Conservation (phyloP, 2,113 vertebrate species). For the Limanda limanda region DNA sequence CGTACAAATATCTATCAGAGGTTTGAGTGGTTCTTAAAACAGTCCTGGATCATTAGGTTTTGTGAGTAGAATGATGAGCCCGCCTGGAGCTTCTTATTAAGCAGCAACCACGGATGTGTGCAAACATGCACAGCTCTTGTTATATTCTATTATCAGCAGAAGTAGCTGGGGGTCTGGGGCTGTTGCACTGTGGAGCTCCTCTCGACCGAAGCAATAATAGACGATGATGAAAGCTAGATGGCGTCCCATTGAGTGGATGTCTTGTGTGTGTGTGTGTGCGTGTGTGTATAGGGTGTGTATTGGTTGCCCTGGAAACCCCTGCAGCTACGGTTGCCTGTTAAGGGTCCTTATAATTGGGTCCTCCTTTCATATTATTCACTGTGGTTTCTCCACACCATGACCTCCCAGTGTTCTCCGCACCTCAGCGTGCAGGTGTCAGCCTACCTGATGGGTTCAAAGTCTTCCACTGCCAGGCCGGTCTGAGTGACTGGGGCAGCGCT, state of each 20-base stretch:
- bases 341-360: constrained; percentile 83
- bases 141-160: constrained; percentile 63
- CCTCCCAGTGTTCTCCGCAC: constrained; percentile 57
- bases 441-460: constrained; percentile 79
- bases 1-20: neutral
- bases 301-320: constrained; percentile 79
- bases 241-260: constrained; percentile 63
- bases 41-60: neutral
- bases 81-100: constrained; percentile 38
- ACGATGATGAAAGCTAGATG: constrained; percentile 77
- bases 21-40: neutral
- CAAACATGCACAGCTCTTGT: constrained; percentile 51
- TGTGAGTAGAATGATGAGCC: constrained; percentile 29
- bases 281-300: constrained; percentile 54
- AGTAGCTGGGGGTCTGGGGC: constrained; percentile 52
- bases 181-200: constrained; percentile 52
- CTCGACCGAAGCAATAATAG: constrained; percentile 74
- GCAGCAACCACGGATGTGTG: constrained; percentile 47
- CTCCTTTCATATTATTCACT: constrained; percentile 78
- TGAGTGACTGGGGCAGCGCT: constrained; percentile 19
- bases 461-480: constrained; percentile 41
- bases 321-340: constrained; percentile 70
- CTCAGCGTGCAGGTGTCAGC: constrained; percentile 67
- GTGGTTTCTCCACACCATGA: constrained; percentile 65
- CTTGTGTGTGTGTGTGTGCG: constrained; percentile 17